Evolutionary conservation across 1,140 invertebrate species (phyloP).

Genomic region (Eupristina koningsbergeri): DNA sequence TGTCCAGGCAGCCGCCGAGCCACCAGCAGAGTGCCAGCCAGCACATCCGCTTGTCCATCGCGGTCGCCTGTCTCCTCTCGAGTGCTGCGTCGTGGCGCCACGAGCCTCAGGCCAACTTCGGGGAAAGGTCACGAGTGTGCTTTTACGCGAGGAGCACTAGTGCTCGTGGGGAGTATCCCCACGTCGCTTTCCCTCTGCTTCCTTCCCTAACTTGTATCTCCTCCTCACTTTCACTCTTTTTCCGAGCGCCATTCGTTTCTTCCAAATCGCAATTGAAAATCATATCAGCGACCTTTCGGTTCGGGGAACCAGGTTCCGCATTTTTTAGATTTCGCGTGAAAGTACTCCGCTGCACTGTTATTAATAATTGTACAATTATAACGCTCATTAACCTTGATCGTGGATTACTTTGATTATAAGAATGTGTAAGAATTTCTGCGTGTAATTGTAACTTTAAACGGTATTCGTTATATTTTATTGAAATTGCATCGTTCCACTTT

Average conservation of each 20-base stretch:
- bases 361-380: not conserved
- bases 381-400: not conserved
- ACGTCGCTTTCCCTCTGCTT: constrained; percentile 11
- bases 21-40: constrained; percentile 48
- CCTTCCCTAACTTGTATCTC: not conserved
- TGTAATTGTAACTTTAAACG: not conserved
- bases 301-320: too few relatives aligned
- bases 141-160: constrained; percentile 9
- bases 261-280: not conserved
- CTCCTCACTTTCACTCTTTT: not conserved
- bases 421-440: not conserved
- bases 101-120: not conserved
- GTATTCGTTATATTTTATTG: not conserved
- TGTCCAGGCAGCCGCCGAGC: constrained; percentile 44
- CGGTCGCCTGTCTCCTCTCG: not conserved
- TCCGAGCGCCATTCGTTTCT: not conserved
- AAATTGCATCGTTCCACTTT: not conserved
- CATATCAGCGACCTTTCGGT: too few relatives aligned
- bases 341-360: not conserved
- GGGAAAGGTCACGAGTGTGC: constrained; percentile 23
- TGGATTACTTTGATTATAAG: not conserved
- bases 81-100: not conserved
- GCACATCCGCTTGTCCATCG: constrained; percentile 50
- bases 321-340: too few relatives aligned
- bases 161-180: not conserved